Conservation (phyloP, 2,113 vertebrate genomes). For the Nibea albiflora region DNA sequence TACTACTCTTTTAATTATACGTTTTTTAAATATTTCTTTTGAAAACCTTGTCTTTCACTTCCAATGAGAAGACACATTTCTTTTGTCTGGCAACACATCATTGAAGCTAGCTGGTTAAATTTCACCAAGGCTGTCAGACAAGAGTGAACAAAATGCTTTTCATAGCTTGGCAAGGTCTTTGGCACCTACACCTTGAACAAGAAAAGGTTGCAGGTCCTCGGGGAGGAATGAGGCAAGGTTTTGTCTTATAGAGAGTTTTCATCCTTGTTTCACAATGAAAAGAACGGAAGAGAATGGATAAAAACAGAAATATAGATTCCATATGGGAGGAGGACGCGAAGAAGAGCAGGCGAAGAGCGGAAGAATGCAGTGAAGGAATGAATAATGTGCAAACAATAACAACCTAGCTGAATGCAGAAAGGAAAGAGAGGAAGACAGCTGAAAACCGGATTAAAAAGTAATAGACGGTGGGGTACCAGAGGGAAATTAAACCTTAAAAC, state of each 20-base stretch:
- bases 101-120: not conserved
- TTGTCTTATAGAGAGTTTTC: not conserved
- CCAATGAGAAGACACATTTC: too few species aligned
- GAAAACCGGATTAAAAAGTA: conserved; percentile 39
- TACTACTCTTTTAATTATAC: not conserved
- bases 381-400: conserved; percentile 9
- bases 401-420: conserved; percentile 2
- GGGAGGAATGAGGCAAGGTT: not conserved
- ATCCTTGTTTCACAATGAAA: not conserved
- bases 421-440: conserved; percentile 6
- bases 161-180: conserved; percentile 8
- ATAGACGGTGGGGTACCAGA: conserved; percentile 26
- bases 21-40: not conserved
- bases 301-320: conserved; percentile 4
- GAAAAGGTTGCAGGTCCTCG: conserved; percentile 3
- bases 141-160: not conserved
- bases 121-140: conserved; percentile 1
- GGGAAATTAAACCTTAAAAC: conserved; percentile 57
- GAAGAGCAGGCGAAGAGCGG: not conserved
- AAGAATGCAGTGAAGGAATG: conserved; percentile 8
- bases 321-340: not conserved
- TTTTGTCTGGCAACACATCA: too few species aligned
- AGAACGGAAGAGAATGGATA: not conserved
- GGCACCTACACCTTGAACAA: conserved; percentile 3
- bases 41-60: too few species aligned